A percentile compares a stretch with the other conserved stretches of the same genome.
Conservation (phyloP, 2,888 invertebrate genomes). For the Deilephila elpenor region DNA sequence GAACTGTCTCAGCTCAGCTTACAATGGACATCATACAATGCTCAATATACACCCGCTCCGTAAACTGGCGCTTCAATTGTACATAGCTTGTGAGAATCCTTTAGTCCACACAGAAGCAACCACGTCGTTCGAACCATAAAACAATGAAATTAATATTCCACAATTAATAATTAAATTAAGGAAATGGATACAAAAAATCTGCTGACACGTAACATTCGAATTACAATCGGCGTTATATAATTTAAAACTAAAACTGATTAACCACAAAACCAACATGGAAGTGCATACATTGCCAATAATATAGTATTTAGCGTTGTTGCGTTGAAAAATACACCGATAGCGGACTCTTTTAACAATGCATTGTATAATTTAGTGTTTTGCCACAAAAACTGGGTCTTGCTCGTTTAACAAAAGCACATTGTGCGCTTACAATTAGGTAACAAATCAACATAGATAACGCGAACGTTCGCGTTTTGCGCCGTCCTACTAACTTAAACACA, state of each 20-base stretch:
- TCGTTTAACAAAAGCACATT: conserved; percentile 79
- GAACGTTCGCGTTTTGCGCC: conserved; percentile 32
- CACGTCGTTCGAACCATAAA: not conserved
- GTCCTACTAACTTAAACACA: conserved; percentile 22
- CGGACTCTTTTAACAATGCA: conserved; percentile 62
- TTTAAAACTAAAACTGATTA: too few species aligned
- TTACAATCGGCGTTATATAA: too few species aligned
- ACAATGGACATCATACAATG: not conserved
- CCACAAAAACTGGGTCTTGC: conserved; percentile 78
- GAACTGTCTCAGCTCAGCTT: conserved; percentile 2
- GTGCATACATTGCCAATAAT: not conserved
- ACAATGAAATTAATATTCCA: too few species aligned
- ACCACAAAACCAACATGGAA: too few species aligned
- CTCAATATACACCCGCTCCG: not conserved
- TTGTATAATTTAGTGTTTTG: conserved; percentile 75
- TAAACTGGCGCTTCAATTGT: not conserved
- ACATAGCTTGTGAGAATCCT: not conserved
- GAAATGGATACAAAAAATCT: too few species aligned
- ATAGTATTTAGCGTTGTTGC: conserved; percentile 45
- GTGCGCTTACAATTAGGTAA: conserved; percentile 77
- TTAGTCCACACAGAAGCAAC: not conserved
- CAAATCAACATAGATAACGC: conserved; percentile 78
- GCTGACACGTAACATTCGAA: too few species aligned
- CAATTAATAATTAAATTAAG: too few species aligned
- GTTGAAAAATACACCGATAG: conserved; percentile 59